Base-by-base conservation (phyloP, 2,113 vertebrate species). In the Bombycilla garrulus region DNA sequence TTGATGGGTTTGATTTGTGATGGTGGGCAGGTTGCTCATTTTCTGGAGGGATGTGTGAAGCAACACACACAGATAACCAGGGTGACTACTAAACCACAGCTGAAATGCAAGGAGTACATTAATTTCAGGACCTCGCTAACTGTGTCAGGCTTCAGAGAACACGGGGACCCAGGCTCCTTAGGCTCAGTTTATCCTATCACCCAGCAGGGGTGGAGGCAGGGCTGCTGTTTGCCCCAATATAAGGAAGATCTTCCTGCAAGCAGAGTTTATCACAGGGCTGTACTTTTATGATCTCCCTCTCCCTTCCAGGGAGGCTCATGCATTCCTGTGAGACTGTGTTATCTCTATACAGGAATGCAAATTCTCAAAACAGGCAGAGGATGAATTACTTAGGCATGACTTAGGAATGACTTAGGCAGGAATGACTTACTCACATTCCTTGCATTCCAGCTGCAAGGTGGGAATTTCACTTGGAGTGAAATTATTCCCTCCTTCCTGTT, bases 161-260 rank as follows among this genome's bases (percentile, higher is more conserved):
- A 12, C 0, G 1, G 40, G 28, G 6, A 33, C 28, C 24, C 15
- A 10, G 50, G 29, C 19, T 74, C 15, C 2, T 26, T 3, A 24
- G 35, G 40, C n/a, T 65, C 48, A 23, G 15, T 10, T 74, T 64
- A n/a, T 40, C 50, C 42, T 20, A 12, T 11, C 24, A 15, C 35
- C 9, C 35, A 48, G 24, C 4, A 57, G 8, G 50, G 23, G 15
- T 29, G 19, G 29, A 24, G 15, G 16, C 1, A 3, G 12, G 48
- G 5, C 29, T 56, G 60, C 50, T 56, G n/a, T n/a, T 40, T 56
- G 29, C 12, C 29, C 42, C 35, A 23, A 0, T 24, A 16, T 9
- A 35, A 29, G 6, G 56, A 74, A 74, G 56, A 24, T 2, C 29
- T n/a, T 48, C 5, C 2, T 11, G 11, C 15, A 47, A 54, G 40